These are phyloP conservation scores for Melanotaenia pygmaea DNA, from an alignment of 2,797 vertebrate genomes.

Conservation along the genomic window DNA sequence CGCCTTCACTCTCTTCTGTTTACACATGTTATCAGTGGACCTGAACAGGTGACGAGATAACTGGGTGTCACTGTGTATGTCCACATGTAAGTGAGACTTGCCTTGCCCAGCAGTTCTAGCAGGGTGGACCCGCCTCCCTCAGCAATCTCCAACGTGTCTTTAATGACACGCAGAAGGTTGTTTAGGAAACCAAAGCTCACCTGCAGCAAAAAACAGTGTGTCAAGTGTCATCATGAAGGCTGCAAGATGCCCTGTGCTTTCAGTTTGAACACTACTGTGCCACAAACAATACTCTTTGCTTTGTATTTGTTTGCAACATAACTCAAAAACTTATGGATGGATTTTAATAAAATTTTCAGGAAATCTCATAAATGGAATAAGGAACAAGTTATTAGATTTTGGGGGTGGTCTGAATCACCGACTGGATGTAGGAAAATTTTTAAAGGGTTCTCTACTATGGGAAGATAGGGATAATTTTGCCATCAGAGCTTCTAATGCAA, in stretches of 20 bases:
- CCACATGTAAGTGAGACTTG: constrained; percentile 54
- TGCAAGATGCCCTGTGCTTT: neutral
- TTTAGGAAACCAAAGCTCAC: constrained; percentile 90
- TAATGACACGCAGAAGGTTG: constrained; percentile 82
- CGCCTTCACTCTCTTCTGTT: neutral
- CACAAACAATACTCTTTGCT: neutral
- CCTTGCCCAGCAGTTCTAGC: constrained; percentile 83
- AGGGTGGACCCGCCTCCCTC: constrained; percentile 74
- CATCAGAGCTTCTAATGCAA: too few species aligned
- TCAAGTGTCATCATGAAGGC: constrained; percentile 34
- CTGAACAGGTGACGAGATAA: neutral
- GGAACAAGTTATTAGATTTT: too few species aligned
- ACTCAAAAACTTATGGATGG: too few species aligned
- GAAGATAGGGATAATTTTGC: too few species aligned
- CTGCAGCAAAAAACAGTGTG: constrained; percentile 72
- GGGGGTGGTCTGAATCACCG: too few species aligned
- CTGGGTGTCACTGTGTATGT: neutral
- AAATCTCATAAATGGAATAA: too few species aligned
- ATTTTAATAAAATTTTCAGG: too few species aligned
- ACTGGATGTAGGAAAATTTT: too few species aligned
- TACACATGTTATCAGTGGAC: constrained; percentile 12
- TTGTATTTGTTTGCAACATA: neutral
- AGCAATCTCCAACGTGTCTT: constrained; percentile 71
- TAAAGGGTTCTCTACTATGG: too few species aligned
- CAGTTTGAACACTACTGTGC: neutral